Evolutionary conservation across 2,113 vertebrate genomes (phyloP), one percentile per base, ranked within the genome.

Genomic region (Archocentrus centrarchus): DNA sequence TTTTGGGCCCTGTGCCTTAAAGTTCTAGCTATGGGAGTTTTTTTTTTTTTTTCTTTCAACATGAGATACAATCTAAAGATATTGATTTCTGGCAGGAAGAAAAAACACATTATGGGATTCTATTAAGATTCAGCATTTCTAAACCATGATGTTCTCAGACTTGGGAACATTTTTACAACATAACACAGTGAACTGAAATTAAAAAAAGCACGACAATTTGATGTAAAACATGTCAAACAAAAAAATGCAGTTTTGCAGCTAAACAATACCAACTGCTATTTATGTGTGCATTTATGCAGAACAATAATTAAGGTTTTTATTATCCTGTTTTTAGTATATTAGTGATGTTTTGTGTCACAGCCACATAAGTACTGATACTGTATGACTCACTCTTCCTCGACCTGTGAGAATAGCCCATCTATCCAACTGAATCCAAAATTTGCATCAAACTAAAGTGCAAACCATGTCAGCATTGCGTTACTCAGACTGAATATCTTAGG

Each of bases 371-470:
- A 64, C 59, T 10, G 24, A 81, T 58, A 80, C 6, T 7, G 22
- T 78, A 61, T 87, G 89, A 89, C 66, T 88, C 80, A 88, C n/a
- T 50, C 22, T 53, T 77, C 22, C 41, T 55, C 18, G 4, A 35
- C 68, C 68, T 55, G 50, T 2, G 0, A 53, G 47, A 73, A 73
- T 20, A 83, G 35, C 30, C 5, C 14, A 20, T 78, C 66, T 58
- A 60, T 82, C 60, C 39, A 78, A 75, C 14, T 68, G 20, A 61
- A 80, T 81, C 53, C 84, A 62, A 80, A 81, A 59, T 82, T 39
- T 81, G 73, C 64, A 5, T 75, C 75, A 63, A 30, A 79, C 30
- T 39, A 84, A 64, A 77, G 44, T 57, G 27, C 47, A 75, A 75
- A 66, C 64, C 59, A 66, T 77, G 66, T 35, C 15, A 53, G 47